phyloP scores from a whole-genome alignment of 2,113 vertebrate genomes.

The Cephalophus harveyi region DNA sequence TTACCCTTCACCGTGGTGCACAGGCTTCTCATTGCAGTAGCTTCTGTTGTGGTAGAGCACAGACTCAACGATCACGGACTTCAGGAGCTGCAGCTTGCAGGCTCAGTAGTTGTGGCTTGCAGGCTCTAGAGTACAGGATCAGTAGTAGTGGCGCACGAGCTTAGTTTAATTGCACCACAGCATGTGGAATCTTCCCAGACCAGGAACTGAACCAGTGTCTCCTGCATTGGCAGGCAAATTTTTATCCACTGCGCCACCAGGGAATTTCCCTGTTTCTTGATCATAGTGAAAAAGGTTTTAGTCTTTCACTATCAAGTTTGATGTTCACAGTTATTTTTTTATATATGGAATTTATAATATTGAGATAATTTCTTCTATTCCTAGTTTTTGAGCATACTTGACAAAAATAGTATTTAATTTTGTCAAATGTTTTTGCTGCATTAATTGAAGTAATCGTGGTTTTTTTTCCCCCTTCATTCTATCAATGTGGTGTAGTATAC shows the following conservation, averaged over 20 bases:
- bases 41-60: background rate
- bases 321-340: background rate
- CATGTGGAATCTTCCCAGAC: background rate
- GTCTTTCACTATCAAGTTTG: background rate
- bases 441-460: background rate
- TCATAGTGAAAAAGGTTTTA: background rate
- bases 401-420: background rate
- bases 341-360: background rate
- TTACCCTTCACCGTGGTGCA: background rate
- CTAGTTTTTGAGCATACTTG: background rate
- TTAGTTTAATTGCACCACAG: background rate
- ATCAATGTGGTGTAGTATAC: background rate
- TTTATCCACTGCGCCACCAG: accelerated
- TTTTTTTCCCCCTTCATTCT: background rate
- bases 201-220: background rate
- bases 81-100: background rate
- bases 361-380: background rate
- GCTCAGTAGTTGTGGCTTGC: background rate
- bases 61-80: background rate
- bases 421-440: background rate
- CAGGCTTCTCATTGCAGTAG: background rate
- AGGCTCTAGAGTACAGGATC: background rate
- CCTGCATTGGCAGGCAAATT: background rate
- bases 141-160: background rate
- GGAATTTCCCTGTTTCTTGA: background rate